A percentile compares a stretch with the other conserved stretches of the same genome.
These are phyloP conservation scores for Danionella dracula DNA, from an alignment of 2,797 vertebrate genomes.

Conservation along the genomic window DNA sequence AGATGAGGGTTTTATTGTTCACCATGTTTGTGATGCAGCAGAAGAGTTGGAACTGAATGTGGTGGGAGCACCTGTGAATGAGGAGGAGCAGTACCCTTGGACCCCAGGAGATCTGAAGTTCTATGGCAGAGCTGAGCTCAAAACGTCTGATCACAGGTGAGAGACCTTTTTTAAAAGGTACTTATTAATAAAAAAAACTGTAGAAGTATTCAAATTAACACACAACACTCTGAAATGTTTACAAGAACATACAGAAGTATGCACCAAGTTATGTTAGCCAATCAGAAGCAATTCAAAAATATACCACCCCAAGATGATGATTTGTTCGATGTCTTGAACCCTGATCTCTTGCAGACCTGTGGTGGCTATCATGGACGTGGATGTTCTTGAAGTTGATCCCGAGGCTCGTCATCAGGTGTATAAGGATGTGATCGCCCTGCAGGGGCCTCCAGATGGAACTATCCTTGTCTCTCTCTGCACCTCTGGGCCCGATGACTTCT, in stretches of 20 bases:
- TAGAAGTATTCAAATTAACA: too few relatives aligned
- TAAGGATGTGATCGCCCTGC: conserved; percentile 87
- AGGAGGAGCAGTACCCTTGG: conserved; percentile 78
- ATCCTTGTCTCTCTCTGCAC: conserved; percentile 86
- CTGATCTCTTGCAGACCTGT: conserved; percentile 75
- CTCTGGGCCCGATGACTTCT: conserved; percentile 80
- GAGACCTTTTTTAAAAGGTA: too few relatives aligned
- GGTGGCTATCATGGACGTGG: conserved; percentile 87
- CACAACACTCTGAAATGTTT: too few relatives aligned
- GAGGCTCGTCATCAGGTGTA: conserved; percentile 90
- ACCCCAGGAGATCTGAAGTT: conserved; percentile 85
- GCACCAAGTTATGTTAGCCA: too few relatives aligned
- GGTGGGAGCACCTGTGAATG: conserved; percentile 76
- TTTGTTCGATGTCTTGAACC: too few relatives aligned
- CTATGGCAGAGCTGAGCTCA: conserved; percentile 92
- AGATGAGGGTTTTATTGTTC: neutral
- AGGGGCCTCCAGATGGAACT: conserved; percentile 94
- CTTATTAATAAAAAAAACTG: too few relatives aligned
- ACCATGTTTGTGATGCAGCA: conserved; percentile 62
- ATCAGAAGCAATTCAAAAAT: too few relatives aligned
- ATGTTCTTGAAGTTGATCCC: conserved; percentile 93
- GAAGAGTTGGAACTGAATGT: conserved; percentile 94
- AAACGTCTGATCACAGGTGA: conserved; percentile 97
- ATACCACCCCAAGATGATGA: too few relatives aligned
- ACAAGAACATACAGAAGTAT: too few relatives aligned